These are phyloP conservation scores for Siniperca obscura DNA, from an alignment of 2,797 vertebrate genomes.

Conservation along the genomic window DNA sequence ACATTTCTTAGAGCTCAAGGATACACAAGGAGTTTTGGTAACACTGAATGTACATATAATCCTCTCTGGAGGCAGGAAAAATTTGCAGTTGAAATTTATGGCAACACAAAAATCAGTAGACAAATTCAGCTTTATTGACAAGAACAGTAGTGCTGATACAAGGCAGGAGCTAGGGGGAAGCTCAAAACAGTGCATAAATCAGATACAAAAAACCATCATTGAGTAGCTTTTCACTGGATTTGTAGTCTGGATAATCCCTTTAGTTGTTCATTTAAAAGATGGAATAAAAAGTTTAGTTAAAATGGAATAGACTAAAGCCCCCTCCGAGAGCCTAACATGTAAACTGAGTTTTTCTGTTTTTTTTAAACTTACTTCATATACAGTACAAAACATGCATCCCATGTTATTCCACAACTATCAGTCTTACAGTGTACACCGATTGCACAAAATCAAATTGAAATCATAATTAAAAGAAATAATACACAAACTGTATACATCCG, in stretches of 20 bases:
- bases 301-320: slow-evolving; percentile 63
- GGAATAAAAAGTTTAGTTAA: slow-evolving; percentile 72
- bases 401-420: slow-evolving; percentile 76
- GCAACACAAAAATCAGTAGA: slow-evolving; percentile 54
- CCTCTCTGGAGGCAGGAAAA: not conserved
- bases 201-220: slow-evolving; percentile 66
- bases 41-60: no score
- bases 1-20: not conserved
- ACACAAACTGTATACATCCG: slow-evolving; percentile 75
- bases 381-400: slow-evolving; percentile 84
- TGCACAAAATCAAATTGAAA: slow-evolving; percentile 74
- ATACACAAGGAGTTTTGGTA: not conserved
- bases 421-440: slow-evolving; percentile 77
- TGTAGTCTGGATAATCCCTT: slow-evolving; percentile 48
- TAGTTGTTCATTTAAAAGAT: slow-evolving; percentile 61
- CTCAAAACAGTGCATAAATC: slow-evolving; percentile 80
- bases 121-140: slow-evolving; percentile 84
- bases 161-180: slow-evolving; percentile 79
- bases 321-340: slow-evolving; percentile 66
- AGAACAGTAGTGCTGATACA: slow-evolving; percentile 80
- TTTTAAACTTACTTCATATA: slow-evolving; percentile 67
- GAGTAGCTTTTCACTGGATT: slow-evolving; percentile 43
- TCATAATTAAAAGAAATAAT: slow-evolving; percentile 57
- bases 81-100: not conserved
- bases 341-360: slow-evolving; percentile 52